phyloP scores from a whole-genome alignment of 2,888 invertebrate species.

The Stenichneumon culpator region DNA sequence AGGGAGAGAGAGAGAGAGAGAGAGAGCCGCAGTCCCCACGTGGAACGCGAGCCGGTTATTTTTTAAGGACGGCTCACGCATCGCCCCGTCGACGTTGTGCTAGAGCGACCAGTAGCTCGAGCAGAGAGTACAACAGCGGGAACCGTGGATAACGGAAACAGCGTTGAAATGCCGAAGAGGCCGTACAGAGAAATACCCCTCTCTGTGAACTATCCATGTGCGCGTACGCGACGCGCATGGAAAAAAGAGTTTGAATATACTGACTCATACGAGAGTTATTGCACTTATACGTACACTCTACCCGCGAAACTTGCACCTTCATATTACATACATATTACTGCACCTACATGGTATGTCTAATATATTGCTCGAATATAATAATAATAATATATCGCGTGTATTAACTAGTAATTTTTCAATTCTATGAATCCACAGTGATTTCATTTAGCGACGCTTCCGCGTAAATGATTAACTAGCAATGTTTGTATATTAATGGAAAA shows the following conservation, averaged over 20 bases:
- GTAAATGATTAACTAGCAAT: too few species aligned
- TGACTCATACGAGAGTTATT: slow-evolving; percentile 43
- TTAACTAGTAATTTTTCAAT: too few species aligned
- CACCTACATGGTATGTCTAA: too few species aligned
- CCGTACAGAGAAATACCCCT: neutral
- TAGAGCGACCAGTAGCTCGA: neutral
- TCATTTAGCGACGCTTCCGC: too few species aligned
- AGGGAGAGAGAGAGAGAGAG: slow-evolving; percentile 22
- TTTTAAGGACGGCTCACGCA: slow-evolving; percentile 68
- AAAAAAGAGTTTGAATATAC: slow-evolving; percentile 27
- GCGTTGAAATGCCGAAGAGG: neutral
- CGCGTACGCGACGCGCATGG: slow-evolving; percentile 12
- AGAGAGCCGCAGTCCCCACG: slow-evolving; percentile 54
- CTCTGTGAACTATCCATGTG: neutral
- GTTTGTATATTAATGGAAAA: too few species aligned
- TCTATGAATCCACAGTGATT: too few species aligned
- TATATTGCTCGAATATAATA: too few species aligned
- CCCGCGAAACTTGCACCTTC: neutral
- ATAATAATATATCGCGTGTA: too few species aligned
- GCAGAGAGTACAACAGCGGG: neutral
- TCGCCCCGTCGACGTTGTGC: slow-evolving; percentile 43
- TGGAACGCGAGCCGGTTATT: slow-evolving; percentile 66
- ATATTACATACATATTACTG: too few species aligned
- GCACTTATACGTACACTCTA: slow-evolving; percentile 20
- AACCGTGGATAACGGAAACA: neutral